Base-by-base conservation (phyloP, 1,140 invertebrate genomes). In the Amyelois transitella region DNA sequence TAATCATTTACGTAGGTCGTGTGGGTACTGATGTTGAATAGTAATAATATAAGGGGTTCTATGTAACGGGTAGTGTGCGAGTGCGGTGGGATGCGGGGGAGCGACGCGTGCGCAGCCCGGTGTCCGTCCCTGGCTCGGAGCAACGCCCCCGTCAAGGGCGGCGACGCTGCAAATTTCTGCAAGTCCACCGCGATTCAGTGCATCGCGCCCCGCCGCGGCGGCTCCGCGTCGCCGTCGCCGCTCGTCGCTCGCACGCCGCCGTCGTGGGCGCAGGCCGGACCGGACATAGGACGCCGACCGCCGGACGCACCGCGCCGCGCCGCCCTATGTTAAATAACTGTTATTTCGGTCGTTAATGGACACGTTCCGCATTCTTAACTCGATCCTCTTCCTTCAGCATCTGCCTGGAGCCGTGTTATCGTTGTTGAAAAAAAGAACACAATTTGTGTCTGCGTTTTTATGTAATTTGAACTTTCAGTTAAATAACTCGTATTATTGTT, bases 101-200 rank as follows among this genome's bases (percentile, higher is more conserved):
- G 81, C 60, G 68, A 79, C 81, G 81, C 79, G 79, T 79, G 83
- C 81, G 83, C 79, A 76, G 70, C 75, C 66, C 70, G 66, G 55
- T 71, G 74, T 78, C 69, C 78, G 82, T 87, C 84, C 81, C 82
- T 84, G 82, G 76, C 73, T 73, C 77, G 82, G 82, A 85, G 81
- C 86, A 85, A 85, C 81, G 81, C 78, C 82, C 81, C 79, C 77
- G 84, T 87, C 84, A 87, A 87, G 84, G 84, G 84, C 84, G 84
- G 84, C 84, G 81, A 83, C 84, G 82, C 84, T 87, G 84, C 84
- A 87, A 87, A 87, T 80, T 87, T 87, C 79, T 87, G 84, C 84
- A 87, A 87, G 82, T 80, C 81, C 77, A 72, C 65, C 65, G 74
- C 73, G 72, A 77, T 68, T 84, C 82, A 87, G 84, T 87, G 82